Base-by-base conservation (phyloP, 2,113 vertebrate species). In the Physeter macrocephalus region DNA sequence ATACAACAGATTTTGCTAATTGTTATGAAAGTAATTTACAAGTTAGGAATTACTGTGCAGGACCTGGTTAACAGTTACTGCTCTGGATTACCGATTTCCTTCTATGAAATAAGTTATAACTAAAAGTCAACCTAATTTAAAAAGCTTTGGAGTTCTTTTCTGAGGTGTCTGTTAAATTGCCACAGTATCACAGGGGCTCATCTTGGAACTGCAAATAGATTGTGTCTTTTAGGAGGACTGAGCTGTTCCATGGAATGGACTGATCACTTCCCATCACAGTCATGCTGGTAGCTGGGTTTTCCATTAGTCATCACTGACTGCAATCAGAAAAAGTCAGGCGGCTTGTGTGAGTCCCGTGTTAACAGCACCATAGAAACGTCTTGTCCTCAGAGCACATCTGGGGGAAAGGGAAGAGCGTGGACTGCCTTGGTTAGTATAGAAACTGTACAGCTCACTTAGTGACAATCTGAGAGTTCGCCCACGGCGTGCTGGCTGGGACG, bases 351-450 rank as follows among this genome's bases (percentile, higher is more conserved):
- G 87, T 94, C 86, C 81, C 54, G 20, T 69, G 91, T 87, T 72
- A 97, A 97, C 90, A 98, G 96, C 88, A 94, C 88, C 97, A 88
- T 3, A 75, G 72, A 96, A 78, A 96, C 43, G 3, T 41, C 81
- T 25, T 87, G 90, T 93, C 67, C 78, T 82, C 62, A 18, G 83
- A 94, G 61, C 36, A 89, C 82, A 0, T 9, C 1, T 7, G 66
- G 93, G 93, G 49, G 64, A 43, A 41, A 82, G 66, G 62, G 93
- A 77, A 95, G 39, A 61, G 14, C 25, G 34, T 0, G 4, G 83
- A 61, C 93, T 89, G 93, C 36, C 84, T 29, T 18, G 43, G 72
- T 25, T 18, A 41, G 39, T 3, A n/a, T 0, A 49, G 46, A 57
- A 31, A 36, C 31, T 23, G n/a, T 4, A 64, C 67, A 78, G 85